Base-by-base conservation (phyloP, 2,888 invertebrate species). In the Drosophila paranaensis region DNA sequence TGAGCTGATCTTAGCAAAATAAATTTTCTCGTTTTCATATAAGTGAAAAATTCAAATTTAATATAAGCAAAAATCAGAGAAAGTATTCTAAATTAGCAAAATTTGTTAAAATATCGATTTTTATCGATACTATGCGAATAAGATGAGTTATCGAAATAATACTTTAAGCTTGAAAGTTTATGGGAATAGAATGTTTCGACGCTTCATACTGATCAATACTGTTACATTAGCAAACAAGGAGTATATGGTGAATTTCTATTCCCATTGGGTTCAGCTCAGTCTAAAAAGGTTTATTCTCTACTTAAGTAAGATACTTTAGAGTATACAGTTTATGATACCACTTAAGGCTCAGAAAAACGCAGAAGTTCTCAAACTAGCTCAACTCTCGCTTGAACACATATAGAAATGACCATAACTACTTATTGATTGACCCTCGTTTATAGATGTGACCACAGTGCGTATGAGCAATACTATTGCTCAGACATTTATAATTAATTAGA, bases 391-490 rank as follows among this genome's bases (percentile, higher is more conserved):
- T 27, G 46, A 6, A 43, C 13, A 16, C 43, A 43, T 51, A 37
- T 39, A 5, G 14, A 42, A 9, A 33, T 20, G 6, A 13, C 14
- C 5, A 14, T 14, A 8, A 20, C 6, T 20, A n/a, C 46, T 20
- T 48, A 42, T 66, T 55, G 54, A 66, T 30, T 67, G 40, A 20
- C 67, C 54, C 67, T 48, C 66, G 43, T 39, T 20, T 65, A 45
- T 63, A 45, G 53, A 16, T 50, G 55, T 63, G 82, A 63, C 48
- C 76, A 74, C 81, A 82, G 86, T 83, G 66, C 78, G 73, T 81
- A 81, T 86, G 81, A 81, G 83, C 82, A 86, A 82, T 86, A 64
- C 67, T 42, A 68, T 71, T 86, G 67, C 86, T 60, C 73, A 77
- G 77, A 79, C 70, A 86, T 70, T 79, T 74, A 71, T 46, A 70